Conservation (phyloP, 2,113 vertebrate species). For the Redunca redunca region DNA sequence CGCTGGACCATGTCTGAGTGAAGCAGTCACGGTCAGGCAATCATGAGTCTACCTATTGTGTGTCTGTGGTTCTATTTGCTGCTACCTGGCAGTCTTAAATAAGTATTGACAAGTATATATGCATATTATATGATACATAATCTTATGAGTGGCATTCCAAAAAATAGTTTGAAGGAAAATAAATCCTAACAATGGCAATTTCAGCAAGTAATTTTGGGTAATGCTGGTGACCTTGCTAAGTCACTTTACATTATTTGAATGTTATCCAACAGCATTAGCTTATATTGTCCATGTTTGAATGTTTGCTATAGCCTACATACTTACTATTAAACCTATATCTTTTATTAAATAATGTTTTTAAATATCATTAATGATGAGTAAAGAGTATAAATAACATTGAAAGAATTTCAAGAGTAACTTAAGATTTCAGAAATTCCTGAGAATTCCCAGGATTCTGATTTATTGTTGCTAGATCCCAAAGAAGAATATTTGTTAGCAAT, state of each 20-base stretch:
- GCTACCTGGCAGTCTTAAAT: background rate
- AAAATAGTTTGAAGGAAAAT: background rate
- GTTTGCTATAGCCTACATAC: background rate
- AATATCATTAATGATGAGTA: background rate
- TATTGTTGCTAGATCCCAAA: background rate
- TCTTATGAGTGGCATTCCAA: background rate
- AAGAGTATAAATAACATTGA: background rate
- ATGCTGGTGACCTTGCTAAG: background rate
- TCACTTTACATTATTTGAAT: background rate
- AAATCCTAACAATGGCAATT: background rate
- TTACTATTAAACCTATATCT: background rate
- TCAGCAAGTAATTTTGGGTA: background rate
- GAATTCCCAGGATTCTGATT: background rate
- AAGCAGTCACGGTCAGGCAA: background rate
- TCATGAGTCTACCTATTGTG: background rate
- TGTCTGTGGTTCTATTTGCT: background rate
- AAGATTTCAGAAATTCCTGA: constrained; percentile 22
- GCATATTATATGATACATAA: background rate
- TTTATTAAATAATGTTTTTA: background rate
- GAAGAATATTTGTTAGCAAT: background rate
- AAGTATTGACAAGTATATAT: background rate
- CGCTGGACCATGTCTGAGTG: background rate
- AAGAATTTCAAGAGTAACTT: constrained; percentile 15
- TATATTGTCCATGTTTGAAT: background rate
- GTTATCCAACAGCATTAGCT: background rate